phyloP scores from a whole-genome alignment of 2,888 invertebrate genomes.

The Globia sparganii region DNA sequence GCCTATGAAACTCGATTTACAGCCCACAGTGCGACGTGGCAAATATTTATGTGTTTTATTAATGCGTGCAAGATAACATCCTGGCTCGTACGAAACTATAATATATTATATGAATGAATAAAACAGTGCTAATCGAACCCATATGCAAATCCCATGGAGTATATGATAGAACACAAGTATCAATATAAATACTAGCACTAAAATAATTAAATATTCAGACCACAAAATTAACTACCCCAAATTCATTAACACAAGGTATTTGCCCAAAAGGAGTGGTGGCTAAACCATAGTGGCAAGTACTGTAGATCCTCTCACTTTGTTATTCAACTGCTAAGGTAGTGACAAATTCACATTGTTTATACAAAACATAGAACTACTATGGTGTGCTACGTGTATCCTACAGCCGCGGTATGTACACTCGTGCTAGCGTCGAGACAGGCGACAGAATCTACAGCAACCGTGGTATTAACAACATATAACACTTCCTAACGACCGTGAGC shows the following conservation, averaged over 20 bases:
- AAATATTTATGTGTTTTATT: conserved; percentile 45
- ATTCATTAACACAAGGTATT: conserved; percentile 49
- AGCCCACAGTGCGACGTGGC: too few relatives aligned
- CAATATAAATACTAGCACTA: conserved; percentile 18
- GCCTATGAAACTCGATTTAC: too few relatives aligned
- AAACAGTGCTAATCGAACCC: conserved; percentile 36
- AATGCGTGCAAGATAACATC: conserved; percentile 48
- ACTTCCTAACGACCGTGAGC: conserved; percentile 47
- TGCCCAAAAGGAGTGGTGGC: conserved; percentile 38
- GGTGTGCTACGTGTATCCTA: conserved; percentile 68
- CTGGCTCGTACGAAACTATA: conserved; percentile 30
- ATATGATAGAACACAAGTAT: conserved; percentile 28
- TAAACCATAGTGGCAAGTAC: conserved; percentile 42
- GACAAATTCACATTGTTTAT: conserved; percentile 32
- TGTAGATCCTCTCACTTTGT: conserved; percentile 79
- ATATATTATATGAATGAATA: conserved; percentile 34
- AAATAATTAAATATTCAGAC: conserved; percentile 24
- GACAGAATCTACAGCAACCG: conserved; percentile 82
- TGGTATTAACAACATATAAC: conserved; percentile 57
- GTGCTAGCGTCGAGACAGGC: conserved; percentile 75
- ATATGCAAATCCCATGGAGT: conserved; percentile 24
- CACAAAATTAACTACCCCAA: conserved; percentile 47
- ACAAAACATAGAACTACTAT: conserved; percentile 50
- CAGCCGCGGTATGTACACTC: conserved; percentile 70
- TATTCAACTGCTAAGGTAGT: conserved; percentile 41